These are phyloP conservation scores for Chironomus riparius DNA, from an alignment of 2,888 invertebrate genomes.

Conservation along the genomic window DNA sequence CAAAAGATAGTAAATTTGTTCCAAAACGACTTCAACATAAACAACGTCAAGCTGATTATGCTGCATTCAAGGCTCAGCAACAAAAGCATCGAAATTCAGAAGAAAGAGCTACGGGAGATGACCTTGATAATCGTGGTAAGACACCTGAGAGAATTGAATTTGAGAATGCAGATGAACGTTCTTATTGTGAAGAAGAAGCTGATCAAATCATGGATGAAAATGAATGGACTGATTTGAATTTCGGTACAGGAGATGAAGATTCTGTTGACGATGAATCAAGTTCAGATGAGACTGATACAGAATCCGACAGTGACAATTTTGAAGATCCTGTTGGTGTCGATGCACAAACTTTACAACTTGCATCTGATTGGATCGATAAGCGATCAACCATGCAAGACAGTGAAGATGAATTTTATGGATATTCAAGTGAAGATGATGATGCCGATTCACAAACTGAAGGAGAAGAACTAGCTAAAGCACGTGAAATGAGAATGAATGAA, in stretches of 20 bases:
- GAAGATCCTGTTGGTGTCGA: slow-evolving; percentile 56
- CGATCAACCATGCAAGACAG: slow-evolving; percentile 44
- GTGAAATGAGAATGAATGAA: slow-evolving; percentile 58
- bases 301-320: slow-evolving; percentile 51
- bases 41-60: slow-evolving; percentile 14
- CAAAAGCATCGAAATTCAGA: slow-evolving; percentile 15
- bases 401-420: slow-evolving; percentile 40
- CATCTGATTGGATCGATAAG: slow-evolving; percentile 57
- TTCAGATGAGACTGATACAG: slow-evolving; percentile 51
- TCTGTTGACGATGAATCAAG: slow-evolving; percentile 51
- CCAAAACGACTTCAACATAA: slow-evolving; percentile 29
- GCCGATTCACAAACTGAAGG: slow-evolving; percentile 67
- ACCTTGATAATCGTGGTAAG: slow-evolving; percentile 43
- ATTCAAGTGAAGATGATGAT: slow-evolving; percentile 49
- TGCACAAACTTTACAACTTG: slow-evolving; percentile 57
- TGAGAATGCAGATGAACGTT: slow-evolving; percentile 59
- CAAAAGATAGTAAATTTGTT: slow-evolving; percentile 43
- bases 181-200: slow-evolving; percentile 51
- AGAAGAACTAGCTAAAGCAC: slow-evolving; percentile 55
- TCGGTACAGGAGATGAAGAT: slow-evolving; percentile 68
- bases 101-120: neutral
- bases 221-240: slow-evolving; percentile 92
- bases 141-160: slow-evolving; percentile 75
- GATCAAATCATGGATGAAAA: slow-evolving; percentile 83
- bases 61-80: neutral